Percentiles rank a stretch among this genome's conserved stretches.
These are phyloP conservation scores for Coryphaenoides rupestris DNA, from an alignment of 2,113 vertebrate genomes.

Conservation along the genomic window DNA sequence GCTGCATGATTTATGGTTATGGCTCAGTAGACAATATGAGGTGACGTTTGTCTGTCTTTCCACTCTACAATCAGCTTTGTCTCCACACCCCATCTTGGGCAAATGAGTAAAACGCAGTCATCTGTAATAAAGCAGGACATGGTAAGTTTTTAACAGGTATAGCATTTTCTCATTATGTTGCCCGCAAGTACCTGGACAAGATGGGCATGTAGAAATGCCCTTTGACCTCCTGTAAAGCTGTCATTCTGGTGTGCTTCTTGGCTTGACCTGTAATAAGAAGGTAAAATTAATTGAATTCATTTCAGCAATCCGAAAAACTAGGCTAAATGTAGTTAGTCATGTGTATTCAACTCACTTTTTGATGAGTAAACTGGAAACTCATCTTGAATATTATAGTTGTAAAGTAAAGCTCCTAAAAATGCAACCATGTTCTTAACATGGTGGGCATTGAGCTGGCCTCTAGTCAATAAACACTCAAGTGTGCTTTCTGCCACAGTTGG, in stretches of 20 bases:
- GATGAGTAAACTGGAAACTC: neutral
- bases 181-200: slow-evolving; percentile 31
- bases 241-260: slow-evolving; percentile 31
- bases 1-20: too few species aligned
- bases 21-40: too few species aligned
- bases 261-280: slow-evolving; percentile 12
- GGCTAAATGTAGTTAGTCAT: neutral
- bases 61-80: neutral
- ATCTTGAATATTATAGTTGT: neutral
- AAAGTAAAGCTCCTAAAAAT: neutral
- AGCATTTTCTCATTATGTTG: slow-evolving; percentile 13
- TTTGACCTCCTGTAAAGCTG: slow-evolving; percentile 38
- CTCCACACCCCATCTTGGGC: too few species aligned
- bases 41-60: too few species aligned
- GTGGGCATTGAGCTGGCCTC: neutral
- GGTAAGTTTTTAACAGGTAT: slow-evolving; percentile 11
- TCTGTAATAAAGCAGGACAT: neutral
- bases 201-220: slow-evolving; percentile 39
- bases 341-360: neutral
- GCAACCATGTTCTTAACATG: neutral
- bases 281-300: neutral
- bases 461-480: neutral
- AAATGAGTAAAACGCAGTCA: too few species aligned
- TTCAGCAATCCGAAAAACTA: neutral
- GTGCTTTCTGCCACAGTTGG: neutral